Evolutionary conservation across 2,113 vertebrate species (phyloP), one percentile per base, ranked within the genome.

Genomic region (Amphiprion percula): DNA sequence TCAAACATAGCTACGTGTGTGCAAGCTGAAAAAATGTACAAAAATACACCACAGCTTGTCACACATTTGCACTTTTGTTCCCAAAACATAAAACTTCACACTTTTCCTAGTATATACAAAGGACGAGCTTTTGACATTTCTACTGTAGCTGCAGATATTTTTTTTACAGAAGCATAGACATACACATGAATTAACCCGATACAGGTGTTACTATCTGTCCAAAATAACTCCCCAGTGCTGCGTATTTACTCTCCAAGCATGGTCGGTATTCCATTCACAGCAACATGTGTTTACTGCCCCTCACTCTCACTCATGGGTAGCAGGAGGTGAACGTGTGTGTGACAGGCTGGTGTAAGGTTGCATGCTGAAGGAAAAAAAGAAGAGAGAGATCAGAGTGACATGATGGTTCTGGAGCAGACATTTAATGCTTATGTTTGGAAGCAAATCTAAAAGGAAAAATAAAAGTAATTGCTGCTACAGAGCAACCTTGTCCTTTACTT

Each of bases 221-320:
- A 66, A 66, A 76, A 83, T 74, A 74, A 67, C 33, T 50, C 54
- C 17, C 15, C 19, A 60, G 77, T 41, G 73, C 61, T 50, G 78
- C 19, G 2, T 24, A 70, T 77, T 87, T 86, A 87, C 84, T 69
- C 77, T 55, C 62, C 24, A 37, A 60, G 86, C 83, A 52, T 83
- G 86, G 64, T 68, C 80, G 88, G 79, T 78, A 86, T 90, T 92
- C 70, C 90, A 90, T 92, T 92, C 84, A 93, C 69, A 84, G 86
- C 82, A 79, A 81, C 87, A 87, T 86, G 84, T 90, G 88, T 87
- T 87, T 76, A 68, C 79, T 74, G 53, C 59, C 49, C 64, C 59
- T 64, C 76, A 37, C 65, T 69, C 61, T 82, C 68, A 83, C 72
- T 80, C 61, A 44, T 79, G 74, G 58, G 28, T 55, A 70, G 68